Evolutionary conservation across 2,888 invertebrate species (phyloP).

Genomic region (Orchesella flavescens): DNA sequence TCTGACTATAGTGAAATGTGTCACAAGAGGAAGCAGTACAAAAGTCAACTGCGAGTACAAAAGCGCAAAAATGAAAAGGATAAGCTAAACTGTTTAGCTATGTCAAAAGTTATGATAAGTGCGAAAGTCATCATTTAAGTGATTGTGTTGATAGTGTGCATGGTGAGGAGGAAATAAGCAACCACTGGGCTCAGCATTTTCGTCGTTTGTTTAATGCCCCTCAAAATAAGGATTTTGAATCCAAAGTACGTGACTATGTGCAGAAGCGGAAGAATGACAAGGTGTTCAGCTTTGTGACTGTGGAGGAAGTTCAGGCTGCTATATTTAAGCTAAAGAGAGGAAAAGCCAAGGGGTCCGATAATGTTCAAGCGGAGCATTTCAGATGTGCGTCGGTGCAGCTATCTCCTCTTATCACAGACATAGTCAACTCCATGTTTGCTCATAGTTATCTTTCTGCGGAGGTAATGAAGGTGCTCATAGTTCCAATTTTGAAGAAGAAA

Average conservation of each 20-base stretch:
- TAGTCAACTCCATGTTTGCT: conserved; percentile 1
- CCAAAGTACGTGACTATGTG: background rate
- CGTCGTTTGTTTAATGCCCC: conserved; percentile 17
- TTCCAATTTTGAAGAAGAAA: conserved; percentile 14
- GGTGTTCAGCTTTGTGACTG: background rate
- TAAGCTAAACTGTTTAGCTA: too few relatives aligned
- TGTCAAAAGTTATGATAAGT: too few relatives aligned
- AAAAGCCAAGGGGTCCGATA: background rate
- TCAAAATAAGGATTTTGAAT: background rate
- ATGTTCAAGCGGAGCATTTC: conserved; percentile 11
- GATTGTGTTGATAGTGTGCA: background rate
- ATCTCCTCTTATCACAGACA: background rate
- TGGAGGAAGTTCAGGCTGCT: background rate
- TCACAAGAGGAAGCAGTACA: too few relatives aligned
- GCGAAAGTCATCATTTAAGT: too few relatives aligned
- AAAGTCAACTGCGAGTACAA: too few relatives aligned
- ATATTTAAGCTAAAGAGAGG: background rate
- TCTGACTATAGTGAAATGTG: too few relatives aligned
- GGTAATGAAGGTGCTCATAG: conserved; percentile 18
- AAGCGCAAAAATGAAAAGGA: too few relatives aligned
- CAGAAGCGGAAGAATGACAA: background rate
- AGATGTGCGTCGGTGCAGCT: background rate
- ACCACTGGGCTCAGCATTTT: background rate
- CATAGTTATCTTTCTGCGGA: background rate
- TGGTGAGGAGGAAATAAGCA: background rate